Conservation (phyloP, 2,797 vertebrate species). For the Simalia tracyae region DNA sequence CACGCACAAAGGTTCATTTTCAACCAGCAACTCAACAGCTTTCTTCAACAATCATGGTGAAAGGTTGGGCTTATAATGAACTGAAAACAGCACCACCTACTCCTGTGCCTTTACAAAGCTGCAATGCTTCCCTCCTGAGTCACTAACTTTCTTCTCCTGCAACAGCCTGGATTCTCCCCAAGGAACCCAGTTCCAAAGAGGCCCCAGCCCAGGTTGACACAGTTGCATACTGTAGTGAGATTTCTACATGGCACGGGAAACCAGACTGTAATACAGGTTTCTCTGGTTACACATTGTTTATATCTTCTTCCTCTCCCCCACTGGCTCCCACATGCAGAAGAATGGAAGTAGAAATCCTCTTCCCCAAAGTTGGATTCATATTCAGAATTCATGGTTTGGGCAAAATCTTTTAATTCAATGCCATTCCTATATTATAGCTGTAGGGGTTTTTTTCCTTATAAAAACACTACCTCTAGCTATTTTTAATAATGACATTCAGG, state of each 20-base stretch:
- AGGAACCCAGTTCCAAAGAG: slow-evolving; percentile 13
- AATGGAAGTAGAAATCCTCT: slow-evolving; percentile 44
- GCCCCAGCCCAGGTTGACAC: slow-evolving; percentile 1
- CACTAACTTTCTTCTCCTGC: slow-evolving; percentile 22
- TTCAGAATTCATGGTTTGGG: slow-evolving; percentile 33
- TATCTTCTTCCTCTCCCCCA: slow-evolving; percentile 8
- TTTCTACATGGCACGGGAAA: slow-evolving; percentile 13
- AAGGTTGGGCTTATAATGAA: not conserved
- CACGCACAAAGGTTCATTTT: not conserved
- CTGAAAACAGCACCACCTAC: not conserved
- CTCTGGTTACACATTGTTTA: slow-evolving; percentile 55
- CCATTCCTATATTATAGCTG: not conserved
- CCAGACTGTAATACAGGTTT: slow-evolving; percentile 41
- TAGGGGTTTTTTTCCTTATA: not conserved
- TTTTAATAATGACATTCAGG: not conserved
- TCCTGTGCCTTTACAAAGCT: not conserved
- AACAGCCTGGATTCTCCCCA: slow-evolving; percentile 34
- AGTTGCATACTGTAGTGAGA: slow-evolving; percentile 3
- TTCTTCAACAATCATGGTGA: not conserved
- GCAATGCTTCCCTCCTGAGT: slow-evolving; percentile 28
- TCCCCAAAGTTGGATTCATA: slow-evolving; percentile 37
- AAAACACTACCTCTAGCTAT: too few species aligned
- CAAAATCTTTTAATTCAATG: not conserved
- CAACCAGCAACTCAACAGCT: not conserved
- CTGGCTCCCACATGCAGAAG: slow-evolving; percentile 55